Base-by-base conservation (phyloP, 2,888 invertebrate genomes). In the Teleogryllus oceanicus region DNA sequence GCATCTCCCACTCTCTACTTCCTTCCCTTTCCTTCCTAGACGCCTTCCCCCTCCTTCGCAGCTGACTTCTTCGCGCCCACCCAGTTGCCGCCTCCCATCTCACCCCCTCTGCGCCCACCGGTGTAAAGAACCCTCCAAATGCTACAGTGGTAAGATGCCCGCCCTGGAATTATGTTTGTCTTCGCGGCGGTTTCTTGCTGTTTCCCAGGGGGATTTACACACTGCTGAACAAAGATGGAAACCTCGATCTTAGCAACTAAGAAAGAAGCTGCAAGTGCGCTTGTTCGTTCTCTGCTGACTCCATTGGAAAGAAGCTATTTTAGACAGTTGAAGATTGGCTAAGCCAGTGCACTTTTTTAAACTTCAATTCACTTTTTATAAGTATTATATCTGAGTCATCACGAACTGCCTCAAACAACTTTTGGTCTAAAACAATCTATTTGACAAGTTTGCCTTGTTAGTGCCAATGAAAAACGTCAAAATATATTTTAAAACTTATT, bases 81-180 rank as follows among this genome's bases (percentile, higher is more conserved):
- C 62, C 8, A 4, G 37, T 37, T 37, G 37, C 37, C 37, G 16
- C 62, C 62, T 62, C 16, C 62, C 16, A n/a, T 13, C 13, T 12
- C 62, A 13, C n/a, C 13, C 62, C 37, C 37, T 37, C 37, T 37
- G 37, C 37, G 37, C 37, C 37, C 37, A 37, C 11, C 62, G 62
- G 62, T 62, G 62, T 62, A 62, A 62, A 62, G 62, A 62, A 62
- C 62, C 62, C 62, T 62, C 62, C 11, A 62, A 62, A 62, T 62
- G 62, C 62, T 62, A n/a, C 62, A 13, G 62, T 62, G 62, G 62
- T 62, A 62, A 62, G 62, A 62, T n/a, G 62, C 62, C 62, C 62
- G 62, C n/a, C 62, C 62, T n/a, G 62, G 62, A 62, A 62, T 62
- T 62, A 62, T 62, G 62, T 62, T 62, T 62, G 62, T 62, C 62